A percentile compares a stretch with the other conserved stretches of the same genome.
phyloP scores from a whole-genome alignment of 2,113 vertebrate genomes.

The Elgaria multicarinata region DNA sequence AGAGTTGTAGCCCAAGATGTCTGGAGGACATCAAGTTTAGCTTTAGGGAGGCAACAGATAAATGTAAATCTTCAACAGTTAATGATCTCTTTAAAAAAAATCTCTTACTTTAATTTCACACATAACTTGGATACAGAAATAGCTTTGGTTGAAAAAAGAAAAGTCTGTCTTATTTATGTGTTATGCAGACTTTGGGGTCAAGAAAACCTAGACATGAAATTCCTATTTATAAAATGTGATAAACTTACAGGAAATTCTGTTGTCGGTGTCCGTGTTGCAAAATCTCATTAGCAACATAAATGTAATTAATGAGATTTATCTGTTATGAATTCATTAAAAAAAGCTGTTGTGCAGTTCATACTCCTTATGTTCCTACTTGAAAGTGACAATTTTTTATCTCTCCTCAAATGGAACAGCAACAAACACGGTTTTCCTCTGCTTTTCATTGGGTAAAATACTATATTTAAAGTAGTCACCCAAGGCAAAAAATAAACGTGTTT shows the following conservation, averaged over 20 bases:
- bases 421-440: slow-evolving; percentile 28
- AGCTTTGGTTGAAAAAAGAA: neutral
- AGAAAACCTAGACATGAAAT: neutral
- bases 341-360: neutral
- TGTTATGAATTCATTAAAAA: neutral
- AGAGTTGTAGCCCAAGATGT: no score
- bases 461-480: neutral
- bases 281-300: neutral
- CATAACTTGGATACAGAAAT: neutral
- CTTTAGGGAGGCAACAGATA: neutral
- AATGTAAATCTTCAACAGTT: neutral
- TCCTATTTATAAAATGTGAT: neutral
- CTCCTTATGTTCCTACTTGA: neutral
- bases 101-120: neutral
- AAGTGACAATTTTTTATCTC: slow-evolving; percentile 35
- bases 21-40: no score
- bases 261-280: neutral
- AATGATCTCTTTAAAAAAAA: neutral
- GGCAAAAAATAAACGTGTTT: neutral
- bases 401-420: slow-evolving; percentile 26
- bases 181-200: neutral
- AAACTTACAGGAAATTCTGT: neutral
- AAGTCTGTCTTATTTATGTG: neutral
- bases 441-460: neutral
- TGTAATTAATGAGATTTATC: neutral